Base-by-base conservation (phyloP, 2,113 vertebrate species). In the Lagopus leucura region DNA sequence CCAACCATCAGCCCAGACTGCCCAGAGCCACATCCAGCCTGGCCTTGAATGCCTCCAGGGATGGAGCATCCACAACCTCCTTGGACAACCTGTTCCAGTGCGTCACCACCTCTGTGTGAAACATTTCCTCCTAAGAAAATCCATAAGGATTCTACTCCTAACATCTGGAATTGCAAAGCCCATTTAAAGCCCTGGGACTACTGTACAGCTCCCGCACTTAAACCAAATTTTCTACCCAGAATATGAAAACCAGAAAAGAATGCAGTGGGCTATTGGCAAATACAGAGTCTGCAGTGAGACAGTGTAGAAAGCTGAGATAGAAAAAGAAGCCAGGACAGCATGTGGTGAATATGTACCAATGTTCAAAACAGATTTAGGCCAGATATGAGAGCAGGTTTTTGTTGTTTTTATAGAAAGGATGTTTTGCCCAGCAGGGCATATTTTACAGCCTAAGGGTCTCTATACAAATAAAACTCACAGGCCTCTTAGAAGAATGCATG, bases 401-500 rank as follows among this genome's bases (percentile, higher is more conserved):
- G 38, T 45, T 88, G 50, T 4, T 17, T 80, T 92, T 80, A 78
- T 45, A 48, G 40, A 65, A 86, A 61, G 38, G 83, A 48, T 67
- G 57, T 65, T 86, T 80, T 94, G 60, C 38, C 76, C 85, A 78
- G n/a, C 60, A 88, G 67, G 47, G 40, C 38, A 64, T 60, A 70
- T 88, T 95, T 91, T 71, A 43, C 52, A 54, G 82, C 85, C 85
- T 75, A 75, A 67, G 57, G 61, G 52, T 94, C 42, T 27, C 61
- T 92, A n/a, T 71, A 30, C 65, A 92, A 94, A 86, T 82, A 91
- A 88, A 91, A 86, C 65, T 83, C 6, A 3, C 32, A 72, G 57
- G 86, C 67, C 16, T 83, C 61, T 45, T 71, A 58, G 24, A 94
- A n/a, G 72, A 96, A 95, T 90, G 93, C 82, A 40, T 86, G 72